Conservation (phyloP, 2,797 vertebrate species). For the Tenualosa ilisha region DNA sequence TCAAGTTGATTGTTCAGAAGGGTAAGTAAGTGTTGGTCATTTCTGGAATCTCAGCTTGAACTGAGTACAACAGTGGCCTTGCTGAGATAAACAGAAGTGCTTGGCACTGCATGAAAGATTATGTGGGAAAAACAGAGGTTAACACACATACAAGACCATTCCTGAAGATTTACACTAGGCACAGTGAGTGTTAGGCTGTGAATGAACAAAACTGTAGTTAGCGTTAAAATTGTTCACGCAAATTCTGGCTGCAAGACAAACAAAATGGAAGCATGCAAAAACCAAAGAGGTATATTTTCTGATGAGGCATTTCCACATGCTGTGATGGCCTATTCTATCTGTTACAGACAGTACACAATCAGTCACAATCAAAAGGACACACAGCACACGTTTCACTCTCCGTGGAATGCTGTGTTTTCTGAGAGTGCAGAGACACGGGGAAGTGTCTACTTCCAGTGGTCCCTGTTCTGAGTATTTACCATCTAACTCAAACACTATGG, state of each 20-base stretch:
- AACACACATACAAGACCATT: not conserved
- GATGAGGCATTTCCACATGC: not conserved
- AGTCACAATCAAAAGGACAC: not conserved
- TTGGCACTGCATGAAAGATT: not conserved
- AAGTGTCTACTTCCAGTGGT: not conserved
- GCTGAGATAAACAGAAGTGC: not conserved
- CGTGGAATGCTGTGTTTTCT: not conserved
- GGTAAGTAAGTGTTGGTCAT: not conserved
- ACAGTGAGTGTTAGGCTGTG: constrained; percentile 28
- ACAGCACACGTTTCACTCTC: not conserved
- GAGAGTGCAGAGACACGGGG: not conserved
- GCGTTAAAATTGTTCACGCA: constrained; percentile 2
- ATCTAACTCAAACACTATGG: not conserved
- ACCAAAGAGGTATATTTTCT: not conserved
- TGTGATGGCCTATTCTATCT: not conserved
- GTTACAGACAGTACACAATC: not conserved
- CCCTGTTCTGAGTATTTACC: not conserved
- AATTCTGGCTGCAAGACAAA: constrained; percentile 24
- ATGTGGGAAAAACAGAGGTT: not conserved
- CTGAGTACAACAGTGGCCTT: not conserved
- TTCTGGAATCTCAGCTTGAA: not conserved
- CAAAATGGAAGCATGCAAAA: constrained; percentile 37
- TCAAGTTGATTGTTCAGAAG: not conserved
- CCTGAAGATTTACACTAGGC: not conserved
- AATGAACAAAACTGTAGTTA: constrained; percentile 26